Percentiles rank a stretch among this genome's conserved stretches.
These are phyloP conservation scores for Himalopsyche tibetana DNA, from an alignment of 2,888 invertebrate genomes.

Conservation along the genomic window DNA sequence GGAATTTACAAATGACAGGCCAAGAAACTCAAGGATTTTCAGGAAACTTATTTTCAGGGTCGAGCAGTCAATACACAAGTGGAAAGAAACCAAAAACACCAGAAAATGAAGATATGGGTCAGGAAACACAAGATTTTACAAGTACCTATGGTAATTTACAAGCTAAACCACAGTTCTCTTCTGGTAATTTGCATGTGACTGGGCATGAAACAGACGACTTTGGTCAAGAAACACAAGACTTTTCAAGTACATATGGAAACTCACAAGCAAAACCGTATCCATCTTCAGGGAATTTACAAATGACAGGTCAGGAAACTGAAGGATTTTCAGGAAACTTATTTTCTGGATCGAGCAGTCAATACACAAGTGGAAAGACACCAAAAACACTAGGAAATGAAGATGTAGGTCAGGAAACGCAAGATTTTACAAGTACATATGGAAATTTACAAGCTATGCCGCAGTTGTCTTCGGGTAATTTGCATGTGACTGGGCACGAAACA, in stretches of 20 bases:
- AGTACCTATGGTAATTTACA: background rate
- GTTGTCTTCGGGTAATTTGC: constrained; percentile 65
- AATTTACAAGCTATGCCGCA: background rate
- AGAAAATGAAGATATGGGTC: constrained; percentile 32
- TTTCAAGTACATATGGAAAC: background rate
- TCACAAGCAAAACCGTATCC: background rate
- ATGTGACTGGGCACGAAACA: constrained; percentile 62
- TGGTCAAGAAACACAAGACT: background rate
- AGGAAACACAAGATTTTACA: background rate
- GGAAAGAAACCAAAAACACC: constrained; percentile 46
- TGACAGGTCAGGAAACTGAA: constrained; percentile 27
- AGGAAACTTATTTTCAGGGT: too few species aligned
- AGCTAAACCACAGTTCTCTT: constrained; percentile 6
- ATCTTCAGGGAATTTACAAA: background rate
- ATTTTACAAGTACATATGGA: background rate
- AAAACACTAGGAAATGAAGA: constrained; percentile 45
- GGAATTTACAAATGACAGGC: background rate
- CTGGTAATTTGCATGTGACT: too few species aligned
- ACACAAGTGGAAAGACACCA: constrained; percentile 64
- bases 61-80: constrained; percentile 44
- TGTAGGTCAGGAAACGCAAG: constrained; percentile 62
- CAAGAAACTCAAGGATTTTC: constrained; percentile 29
- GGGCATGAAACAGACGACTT: constrained; percentile 65
- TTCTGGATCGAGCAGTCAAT: constrained; percentile 65
- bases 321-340: constrained; percentile 63